A percentile compares a stretch with the other conserved stretches of the same genome.
Evolutionary conservation across 1,140 invertebrate genomes (phyloP).

Genomic region (Epicauta chinensis): DNA sequence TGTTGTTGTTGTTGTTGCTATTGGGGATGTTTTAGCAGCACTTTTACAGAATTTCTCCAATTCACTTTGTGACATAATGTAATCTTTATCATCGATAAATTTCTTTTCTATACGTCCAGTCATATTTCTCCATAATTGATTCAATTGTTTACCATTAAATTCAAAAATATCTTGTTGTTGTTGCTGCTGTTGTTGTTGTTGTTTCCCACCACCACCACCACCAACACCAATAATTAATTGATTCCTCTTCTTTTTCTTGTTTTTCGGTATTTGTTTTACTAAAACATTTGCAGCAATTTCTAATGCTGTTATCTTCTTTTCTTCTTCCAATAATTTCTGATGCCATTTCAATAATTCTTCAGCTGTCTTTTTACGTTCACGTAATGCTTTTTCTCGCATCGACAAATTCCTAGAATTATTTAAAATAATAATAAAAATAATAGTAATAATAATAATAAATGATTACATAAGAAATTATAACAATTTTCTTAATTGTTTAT

Average conservation of each 20-base stretch:
- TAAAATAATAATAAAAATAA: too few relatives aligned
- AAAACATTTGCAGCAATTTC: constrained; percentile 34
- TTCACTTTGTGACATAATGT: constrained; percentile 24
- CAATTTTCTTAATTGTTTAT: too few relatives aligned
- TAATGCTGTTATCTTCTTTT: constrained; percentile 36
- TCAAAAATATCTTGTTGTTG: too few relatives aligned
- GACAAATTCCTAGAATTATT: constrained; percentile 35
- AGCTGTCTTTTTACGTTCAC: constrained; percentile 36
- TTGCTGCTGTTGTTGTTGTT: too few relatives aligned
- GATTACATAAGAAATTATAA: too few relatives aligned
- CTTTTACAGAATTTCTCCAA: constrained; percentile 28
- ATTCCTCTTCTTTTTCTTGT: not conserved
- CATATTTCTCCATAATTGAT: constrained; percentile 29
- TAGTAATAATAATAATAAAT: too few relatives aligned
- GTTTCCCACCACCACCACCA: not conserved
- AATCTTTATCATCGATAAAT: constrained; percentile 27
- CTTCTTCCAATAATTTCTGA: constrained; percentile 38
- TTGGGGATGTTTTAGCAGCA: constrained; percentile 16
- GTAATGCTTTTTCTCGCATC: constrained; percentile 37
- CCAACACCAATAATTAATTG: not conserved
- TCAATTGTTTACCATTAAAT: constrained; percentile 28
- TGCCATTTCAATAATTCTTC: constrained; percentile 42
- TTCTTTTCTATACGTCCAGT: constrained; percentile 23
- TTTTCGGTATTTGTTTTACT: constrained; percentile 20
- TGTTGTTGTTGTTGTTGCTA: constrained; percentile 7